Evolutionary conservation across 2,888 invertebrate genomes (phyloP).

Genomic region (Ichneumoninae sp.): DNA sequence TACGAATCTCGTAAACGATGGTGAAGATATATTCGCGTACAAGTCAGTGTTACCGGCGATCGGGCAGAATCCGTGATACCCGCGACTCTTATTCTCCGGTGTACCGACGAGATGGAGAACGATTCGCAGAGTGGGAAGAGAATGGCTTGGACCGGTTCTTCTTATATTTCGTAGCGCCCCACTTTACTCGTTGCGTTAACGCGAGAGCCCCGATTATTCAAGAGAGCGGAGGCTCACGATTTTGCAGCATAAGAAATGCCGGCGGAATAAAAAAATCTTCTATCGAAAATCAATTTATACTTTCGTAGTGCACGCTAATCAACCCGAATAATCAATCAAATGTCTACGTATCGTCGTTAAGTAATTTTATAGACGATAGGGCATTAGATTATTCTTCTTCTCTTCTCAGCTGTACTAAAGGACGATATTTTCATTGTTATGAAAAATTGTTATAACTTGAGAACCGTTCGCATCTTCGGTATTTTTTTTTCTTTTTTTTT

Average conservation of each 20-base stretch:
- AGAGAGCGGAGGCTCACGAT: constrained; percentile 28
- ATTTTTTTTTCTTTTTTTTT: background rate
- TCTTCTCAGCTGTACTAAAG: background rate
- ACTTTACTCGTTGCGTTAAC: constrained; percentile 67
- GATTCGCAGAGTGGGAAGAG: constrained; percentile 76
- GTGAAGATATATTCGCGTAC: constrained; percentile 29
- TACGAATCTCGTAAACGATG: background rate
- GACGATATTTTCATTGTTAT: background rate
- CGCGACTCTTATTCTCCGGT: constrained; percentile 46
- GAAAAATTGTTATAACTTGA: background rate
- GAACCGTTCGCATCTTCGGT: background rate
- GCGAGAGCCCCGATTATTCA: constrained; percentile 44
- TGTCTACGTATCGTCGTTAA: constrained; percentile 3
- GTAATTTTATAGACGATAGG: background rate
- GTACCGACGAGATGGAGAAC: constrained; percentile 75
- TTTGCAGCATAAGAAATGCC: constrained; percentile 37
- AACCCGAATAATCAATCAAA: constrained; percentile 6
- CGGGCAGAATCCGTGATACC: constrained; percentile 27
- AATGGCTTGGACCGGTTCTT: constrained; percentile 80
- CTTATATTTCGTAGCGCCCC: constrained; percentile 78
- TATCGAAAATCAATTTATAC: constrained; percentile 7
- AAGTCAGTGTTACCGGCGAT: constrained; percentile 45
- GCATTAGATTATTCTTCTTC: background rate
- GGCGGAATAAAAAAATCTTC: background rate
- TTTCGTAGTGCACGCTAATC: constrained; percentile 22